Conservation (phyloP, 2,888 invertebrate species). For the Raillietiella orientalis region DNA sequence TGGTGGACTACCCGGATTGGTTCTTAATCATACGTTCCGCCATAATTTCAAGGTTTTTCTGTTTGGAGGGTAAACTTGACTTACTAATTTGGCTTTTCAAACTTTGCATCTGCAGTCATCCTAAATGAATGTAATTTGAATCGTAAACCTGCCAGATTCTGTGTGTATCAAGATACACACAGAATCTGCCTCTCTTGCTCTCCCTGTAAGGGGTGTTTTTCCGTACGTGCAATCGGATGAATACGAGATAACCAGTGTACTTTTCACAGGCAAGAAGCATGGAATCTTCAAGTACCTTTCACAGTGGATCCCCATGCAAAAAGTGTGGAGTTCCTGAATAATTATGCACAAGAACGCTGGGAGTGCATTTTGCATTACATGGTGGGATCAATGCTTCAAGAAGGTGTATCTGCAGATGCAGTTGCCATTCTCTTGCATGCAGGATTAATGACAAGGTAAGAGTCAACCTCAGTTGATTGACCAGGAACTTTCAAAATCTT, state of each 20-base stretch:
- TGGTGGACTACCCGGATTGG: conserved; percentile 72
- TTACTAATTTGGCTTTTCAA: conserved; percentile 2
- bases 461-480: neutral
- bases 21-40: conserved; percentile 52
- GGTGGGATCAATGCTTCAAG: conserved; percentile 49
- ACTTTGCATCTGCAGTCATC: neutral
- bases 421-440: conserved; percentile 68
- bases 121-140: no score
- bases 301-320: conserved; percentile 58
- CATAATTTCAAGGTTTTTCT: conserved; percentile 59
- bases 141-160: no score
- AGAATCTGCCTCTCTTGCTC: no score
- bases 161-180: no score
- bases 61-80: conserved; percentile 37
- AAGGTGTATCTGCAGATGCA: conserved; percentile 76
- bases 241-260: no score
- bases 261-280: no score
- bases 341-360: conserved; percentile 76
- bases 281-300: conserved; percentile 50
- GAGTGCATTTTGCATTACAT: conserved; percentile 87
- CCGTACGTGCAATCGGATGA: no score
- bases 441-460: conserved; percentile 54
- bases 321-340: conserved; percentile 58
- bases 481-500: no score
- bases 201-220: no score